phyloP scores from a whole-genome alignment of 1,140 invertebrate genomes.

The Procambarus virginalis region DNA sequence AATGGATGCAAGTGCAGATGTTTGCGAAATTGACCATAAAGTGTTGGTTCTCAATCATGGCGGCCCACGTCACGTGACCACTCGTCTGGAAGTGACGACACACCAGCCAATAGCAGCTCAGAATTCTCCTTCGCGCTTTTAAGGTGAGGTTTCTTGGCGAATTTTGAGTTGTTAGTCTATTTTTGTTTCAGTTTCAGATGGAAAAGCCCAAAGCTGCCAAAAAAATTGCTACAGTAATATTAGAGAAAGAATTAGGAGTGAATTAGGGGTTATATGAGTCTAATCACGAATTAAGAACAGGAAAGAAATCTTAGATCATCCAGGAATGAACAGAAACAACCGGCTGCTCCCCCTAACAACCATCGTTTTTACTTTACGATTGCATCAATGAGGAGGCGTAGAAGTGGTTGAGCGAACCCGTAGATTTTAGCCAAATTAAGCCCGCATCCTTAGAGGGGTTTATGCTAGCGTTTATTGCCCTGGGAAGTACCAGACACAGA shows the following conservation, averaged over 20 bases:
- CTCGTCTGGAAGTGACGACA: conserved; percentile 42
- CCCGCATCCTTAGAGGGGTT: conserved; percentile 54
- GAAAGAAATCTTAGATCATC: not conserved
- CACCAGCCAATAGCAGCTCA: conserved; percentile 24
- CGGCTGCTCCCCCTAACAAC: not conserved
- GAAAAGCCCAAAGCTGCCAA: too few species aligned
- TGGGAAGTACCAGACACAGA: conserved; percentile 53
- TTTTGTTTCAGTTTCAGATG: not conserved
- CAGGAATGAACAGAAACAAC: not conserved
- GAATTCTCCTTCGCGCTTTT: not conserved
- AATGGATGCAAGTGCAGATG: conserved; percentile 58
- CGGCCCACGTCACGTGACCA: conserved; percentile 43
- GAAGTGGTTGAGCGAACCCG: conserved; percentile 39
- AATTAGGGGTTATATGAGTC: too few species aligned
- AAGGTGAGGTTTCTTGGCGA: conserved; percentile 6
- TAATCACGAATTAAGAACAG: not conserved
- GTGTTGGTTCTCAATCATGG: conserved; percentile 34
- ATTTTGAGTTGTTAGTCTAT: not conserved
- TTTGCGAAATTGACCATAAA: conserved; percentile 56
- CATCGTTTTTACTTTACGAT: conserved; percentile 42
- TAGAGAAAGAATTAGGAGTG: too few species aligned
- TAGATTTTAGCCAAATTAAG: conserved; percentile 67
- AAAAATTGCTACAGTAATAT: too few species aligned
- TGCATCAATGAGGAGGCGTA: conserved; percentile 24
- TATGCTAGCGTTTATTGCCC: conserved; percentile 57